phyloP scores from a whole-genome alignment of 2,888 invertebrate genomes.

The Stratiomys singularior region DNA sequence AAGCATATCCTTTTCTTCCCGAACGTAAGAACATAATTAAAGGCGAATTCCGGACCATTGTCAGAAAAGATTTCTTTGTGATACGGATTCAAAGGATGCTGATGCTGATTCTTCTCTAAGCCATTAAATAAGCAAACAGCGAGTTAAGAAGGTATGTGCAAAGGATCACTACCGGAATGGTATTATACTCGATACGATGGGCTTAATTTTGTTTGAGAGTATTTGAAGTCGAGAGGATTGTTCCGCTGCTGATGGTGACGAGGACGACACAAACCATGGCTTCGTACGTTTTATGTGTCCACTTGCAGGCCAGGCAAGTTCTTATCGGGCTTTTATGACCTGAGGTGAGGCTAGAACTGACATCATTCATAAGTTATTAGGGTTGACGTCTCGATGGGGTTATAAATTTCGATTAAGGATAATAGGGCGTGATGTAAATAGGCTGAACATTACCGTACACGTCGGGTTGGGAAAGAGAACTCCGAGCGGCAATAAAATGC shows the following conservation, averaged over 20 bases:
- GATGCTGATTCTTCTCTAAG: background rate
- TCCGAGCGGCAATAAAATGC: background rate
- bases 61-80: conserved; percentile 2
- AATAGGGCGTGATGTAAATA: conserved; percentile 13
- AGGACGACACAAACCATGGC: too few relatives aligned
- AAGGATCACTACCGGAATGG: background rate
- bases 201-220: conserved; percentile 25
- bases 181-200: background rate
- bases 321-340: conserved; percentile 32
- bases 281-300: background rate
- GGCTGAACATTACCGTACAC: background rate
- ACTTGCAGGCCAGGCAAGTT: background rate
- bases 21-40: conserved; percentile 30
- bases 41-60: conserved; percentile 21
- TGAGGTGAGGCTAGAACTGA: conserved; percentile 31
- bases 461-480: background rate
- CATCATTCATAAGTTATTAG: conserved; percentile 38
- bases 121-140: conserved; percentile 12
- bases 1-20: conserved; percentile 1
- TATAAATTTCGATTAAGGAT: conserved; percentile 44
- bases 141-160: background rate
- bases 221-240: conserved; percentile 6
- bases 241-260: background rate
- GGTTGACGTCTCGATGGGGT: conserved; percentile 29
- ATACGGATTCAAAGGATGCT: conserved; percentile 8